Evolutionary conservation across 2,797 vertebrate genomes (phyloP).

Genomic region (Glyptemys insculpta): DNA sequence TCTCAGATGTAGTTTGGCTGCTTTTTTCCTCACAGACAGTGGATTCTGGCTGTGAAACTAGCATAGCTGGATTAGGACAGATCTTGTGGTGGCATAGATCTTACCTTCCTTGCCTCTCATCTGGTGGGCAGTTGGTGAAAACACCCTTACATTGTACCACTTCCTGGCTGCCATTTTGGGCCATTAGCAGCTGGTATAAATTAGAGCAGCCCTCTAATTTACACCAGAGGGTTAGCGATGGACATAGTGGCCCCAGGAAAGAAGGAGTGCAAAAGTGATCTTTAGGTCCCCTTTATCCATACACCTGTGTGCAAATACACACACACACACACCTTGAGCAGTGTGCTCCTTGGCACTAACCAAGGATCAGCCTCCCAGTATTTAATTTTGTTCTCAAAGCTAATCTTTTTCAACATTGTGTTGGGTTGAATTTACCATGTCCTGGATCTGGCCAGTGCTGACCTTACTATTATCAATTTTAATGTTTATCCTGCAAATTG

Average conservation of each 20-base stretch:
- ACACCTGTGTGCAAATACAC: neutral
- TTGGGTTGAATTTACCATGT: neutral
- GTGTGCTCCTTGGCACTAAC: neutral
- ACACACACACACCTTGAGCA: neutral
- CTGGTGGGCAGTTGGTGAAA: neutral
- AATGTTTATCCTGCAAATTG: conserved; percentile 6
- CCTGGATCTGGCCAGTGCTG: neutral
- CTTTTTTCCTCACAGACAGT: too few relatives aligned
- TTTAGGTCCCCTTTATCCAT: neutral
- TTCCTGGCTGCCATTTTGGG: neutral
- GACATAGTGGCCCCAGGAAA: neutral
- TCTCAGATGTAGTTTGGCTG: neutral
- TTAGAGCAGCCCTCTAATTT: neutral
- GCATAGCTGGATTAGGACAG: neutral
- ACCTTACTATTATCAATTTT: conserved; percentile 35
- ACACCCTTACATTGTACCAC: rapidly evolving
- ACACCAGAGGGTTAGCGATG: neutral
- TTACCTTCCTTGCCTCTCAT: neutral
- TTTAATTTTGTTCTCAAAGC: conserved; percentile 35
- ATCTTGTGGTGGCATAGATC: neutral
- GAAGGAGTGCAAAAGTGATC: neutral
- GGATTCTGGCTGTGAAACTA: neutral
- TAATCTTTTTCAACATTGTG: neutral
- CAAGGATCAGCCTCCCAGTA: neutral
- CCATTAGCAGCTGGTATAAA: neutral